Evolutionary conservation across 2,888 invertebrate genomes (phyloP).

Genomic region (Acanthosepion esculentum): DNA sequence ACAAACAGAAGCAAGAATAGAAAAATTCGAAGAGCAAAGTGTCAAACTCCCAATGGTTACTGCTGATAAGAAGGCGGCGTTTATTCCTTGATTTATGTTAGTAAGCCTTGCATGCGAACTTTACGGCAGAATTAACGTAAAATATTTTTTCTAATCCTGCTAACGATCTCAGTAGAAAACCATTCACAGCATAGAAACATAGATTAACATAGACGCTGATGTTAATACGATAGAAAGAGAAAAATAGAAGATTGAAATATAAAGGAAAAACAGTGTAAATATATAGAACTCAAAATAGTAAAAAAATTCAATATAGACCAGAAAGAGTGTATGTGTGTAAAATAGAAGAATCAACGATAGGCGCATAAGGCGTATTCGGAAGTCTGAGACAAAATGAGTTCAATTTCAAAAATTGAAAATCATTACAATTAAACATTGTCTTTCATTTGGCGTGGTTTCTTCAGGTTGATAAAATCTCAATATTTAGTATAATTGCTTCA

Average conservation of each 20-base stretch:
- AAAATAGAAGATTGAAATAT: not conserved
- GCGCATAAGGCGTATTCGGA: no score
- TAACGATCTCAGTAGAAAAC: not conserved
- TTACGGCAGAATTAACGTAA: not conserved
- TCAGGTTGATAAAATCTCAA: no score
- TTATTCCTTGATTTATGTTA: not conserved
- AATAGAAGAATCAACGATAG: no score
- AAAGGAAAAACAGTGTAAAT: not conserved
- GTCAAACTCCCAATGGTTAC: not conserved
- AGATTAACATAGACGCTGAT: not conserved
- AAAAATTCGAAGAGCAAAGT: not conserved
- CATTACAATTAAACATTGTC: no score
- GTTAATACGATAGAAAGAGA: not conserved
- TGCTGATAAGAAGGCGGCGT: not conserved
- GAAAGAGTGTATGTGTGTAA: no score
- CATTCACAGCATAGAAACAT: not conserved
- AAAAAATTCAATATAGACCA: no score
- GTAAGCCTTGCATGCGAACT: not conserved
- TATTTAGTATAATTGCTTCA: no score
- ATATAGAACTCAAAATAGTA: not conserved
- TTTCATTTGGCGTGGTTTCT: no score
- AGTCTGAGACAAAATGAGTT: no score
- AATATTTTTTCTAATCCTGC: not conserved
- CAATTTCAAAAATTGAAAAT: no score
- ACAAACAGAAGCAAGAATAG: not conserved